Base-by-base conservation (phyloP, 1,140 invertebrate species). In the Papilio polyxenes region DNA sequence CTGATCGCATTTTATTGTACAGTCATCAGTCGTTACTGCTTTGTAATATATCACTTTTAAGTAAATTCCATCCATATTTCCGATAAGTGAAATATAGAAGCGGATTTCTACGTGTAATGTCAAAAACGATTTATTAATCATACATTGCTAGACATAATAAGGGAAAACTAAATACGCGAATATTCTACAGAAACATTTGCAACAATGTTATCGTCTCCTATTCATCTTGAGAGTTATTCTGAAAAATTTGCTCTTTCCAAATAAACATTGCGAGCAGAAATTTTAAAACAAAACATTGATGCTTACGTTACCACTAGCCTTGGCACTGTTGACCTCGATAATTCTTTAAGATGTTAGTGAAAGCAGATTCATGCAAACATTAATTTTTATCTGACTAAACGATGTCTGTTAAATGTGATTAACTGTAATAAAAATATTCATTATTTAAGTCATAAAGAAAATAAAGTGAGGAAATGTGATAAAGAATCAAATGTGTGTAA, bases 281-380 rank as follows among this genome's bases (percentile, higher is more conserved):
- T 80, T 49, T 80, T 80, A 80, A 31, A 80, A 80, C 78, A 69
- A 65, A 69, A 78, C 44, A 44, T 17, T 44, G 31, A 56, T 23
- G 78, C 23, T 80, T 80, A 80, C 78, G 78, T 80, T 79, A 62
- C 15, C 5, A 53, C 49, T 15, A 49, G 11, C 75, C 75, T 77
- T 49, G 75, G 17, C 23, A 51, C 75, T 53, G 48, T 77, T 31
- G 49, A 53, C 75, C 75, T 77, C 75, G 75, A 56, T 20, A 23
- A 77, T 77, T 49, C 44, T 49, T 77, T 20, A 77, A 49, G 75
- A 77, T 53, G 75, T 53, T 49, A 53, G 44, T 44, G 74, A 77
- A 77, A 51, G 75, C 48, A 53, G 20, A 77, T 77, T 23, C 20
- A 72, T 72, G 65, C 65, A 37, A 7, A 72, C 65, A 72, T 72